Base-by-base conservation (phyloP, 1,140 invertebrate species). In the Gonatopus flavifemur region DNA sequence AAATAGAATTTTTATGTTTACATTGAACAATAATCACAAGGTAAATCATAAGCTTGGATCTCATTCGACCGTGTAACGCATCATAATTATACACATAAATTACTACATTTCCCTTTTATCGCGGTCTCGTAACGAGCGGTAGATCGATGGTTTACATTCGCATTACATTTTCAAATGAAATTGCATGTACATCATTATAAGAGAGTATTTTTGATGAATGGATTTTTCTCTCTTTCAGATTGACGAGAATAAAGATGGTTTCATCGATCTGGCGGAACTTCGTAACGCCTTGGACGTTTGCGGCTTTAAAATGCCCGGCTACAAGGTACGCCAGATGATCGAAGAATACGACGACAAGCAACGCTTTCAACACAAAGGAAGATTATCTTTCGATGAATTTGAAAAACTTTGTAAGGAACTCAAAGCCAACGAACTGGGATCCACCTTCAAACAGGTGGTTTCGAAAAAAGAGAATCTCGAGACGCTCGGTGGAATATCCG, bases 401-500 rank as follows among this genome's bases (percentile, higher is more conserved):
- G 88, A 94, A 76, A 85, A 93, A 74, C 78, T 98, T 7, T 98
- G 91, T 74, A 83, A 84, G 35, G 89, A 94, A 55, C 80, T 98
- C 30, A 94, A 94, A 72, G 86, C 90, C 15, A 90, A 90, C 72
- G 94, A 98, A 81, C 85, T 95, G 38, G 86, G 91, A 4, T 88
- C 86, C 55, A 91, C 89, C 37, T 98, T 97, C 75, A 96, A 97
- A 76, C 88, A 91, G 64, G 87, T 89, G 22, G 91, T 98, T 0
- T 91, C 91, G 50, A 94, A 96, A 75, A 90, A 94, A 68, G 90
- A 94, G 71, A 98, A 96, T 69, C 79, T 98, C 24, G 89, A 96
- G 74, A 95, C 92, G 7, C 78, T 94, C 13, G 93, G 93, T 24
- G 95, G 95, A 3, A 97, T 94, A 79, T 97, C 95, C 7, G 88